These are phyloP conservation scores for Cynaeus angustus DNA, from an alignment of 2,888 invertebrate genomes.

Conservation along the genomic window DNA sequence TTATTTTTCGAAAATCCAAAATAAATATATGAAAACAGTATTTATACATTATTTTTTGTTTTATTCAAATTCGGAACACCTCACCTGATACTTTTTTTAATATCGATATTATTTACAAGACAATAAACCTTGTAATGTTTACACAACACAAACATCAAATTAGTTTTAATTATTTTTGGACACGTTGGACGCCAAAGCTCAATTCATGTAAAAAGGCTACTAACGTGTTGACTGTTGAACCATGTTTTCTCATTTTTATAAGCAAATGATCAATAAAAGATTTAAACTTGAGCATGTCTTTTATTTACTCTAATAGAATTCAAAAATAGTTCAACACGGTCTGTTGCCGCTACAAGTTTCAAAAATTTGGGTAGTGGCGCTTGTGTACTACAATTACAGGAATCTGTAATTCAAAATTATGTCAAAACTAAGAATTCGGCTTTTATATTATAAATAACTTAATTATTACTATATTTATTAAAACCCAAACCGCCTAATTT, in stretches of 20 bases:
- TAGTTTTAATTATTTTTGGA: constrained; percentile 32
- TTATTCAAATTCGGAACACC: constrained; percentile 46
- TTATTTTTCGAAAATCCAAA: constrained; percentile 45
- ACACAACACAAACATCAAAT: constrained; percentile 17
- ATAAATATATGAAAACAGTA: constrained; percentile 53
- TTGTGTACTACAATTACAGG: no score
- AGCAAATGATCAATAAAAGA: constrained; percentile 48
- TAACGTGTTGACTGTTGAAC: constrained; percentile 34
- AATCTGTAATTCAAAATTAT: no score
- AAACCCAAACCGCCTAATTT: no score
- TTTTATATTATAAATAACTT: no score
- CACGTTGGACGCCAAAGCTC: constrained; percentile 37
- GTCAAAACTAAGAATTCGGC: no score
- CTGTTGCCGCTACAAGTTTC: no score
- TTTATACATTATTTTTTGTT: constrained; percentile 53
- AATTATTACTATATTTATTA: no score
- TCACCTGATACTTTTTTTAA: constrained; percentile 15
- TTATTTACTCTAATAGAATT: constrained; percentile 17
- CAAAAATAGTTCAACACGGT: no score
- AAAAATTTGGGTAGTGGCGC: no score
- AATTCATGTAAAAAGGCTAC: constrained; percentile 25
- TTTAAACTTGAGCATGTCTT: constrained; percentile 14
- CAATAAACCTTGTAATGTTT: constrained; percentile 40
- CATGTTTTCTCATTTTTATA: constrained; percentile 51
- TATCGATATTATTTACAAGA: constrained; percentile 36